Conservation (phyloP, 2,113 vertebrate genomes). For the Ifrita kowaldi region DNA sequence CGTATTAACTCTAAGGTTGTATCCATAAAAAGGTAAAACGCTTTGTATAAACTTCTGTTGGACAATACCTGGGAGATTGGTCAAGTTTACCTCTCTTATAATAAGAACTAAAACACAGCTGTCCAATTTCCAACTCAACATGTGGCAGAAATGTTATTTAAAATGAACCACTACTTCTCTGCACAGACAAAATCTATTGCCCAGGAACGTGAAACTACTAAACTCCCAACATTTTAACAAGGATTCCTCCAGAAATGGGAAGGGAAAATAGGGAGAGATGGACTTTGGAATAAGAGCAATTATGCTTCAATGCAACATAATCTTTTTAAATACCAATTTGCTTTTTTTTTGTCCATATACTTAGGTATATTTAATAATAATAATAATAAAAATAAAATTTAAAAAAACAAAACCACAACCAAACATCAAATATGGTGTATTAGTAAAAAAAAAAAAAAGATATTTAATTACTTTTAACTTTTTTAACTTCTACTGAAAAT, state of each 20-base stretch:
- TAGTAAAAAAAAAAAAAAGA: neutral
- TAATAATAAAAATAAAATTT: neutral
- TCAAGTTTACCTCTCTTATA: neutral
- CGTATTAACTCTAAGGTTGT: neutral
- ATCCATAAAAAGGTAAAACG: neutral
- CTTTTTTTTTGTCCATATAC: neutral
- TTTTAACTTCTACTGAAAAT: neutral
- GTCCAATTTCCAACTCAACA: neutral
- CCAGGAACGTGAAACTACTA: neutral
- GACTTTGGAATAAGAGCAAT: neutral
- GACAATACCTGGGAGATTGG: neutral
- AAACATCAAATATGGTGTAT: rapidly evolving
- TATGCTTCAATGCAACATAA: neutral
- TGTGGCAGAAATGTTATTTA: neutral
- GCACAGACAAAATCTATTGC: neutral
- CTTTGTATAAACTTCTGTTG: neutral
- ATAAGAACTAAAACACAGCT: neutral
- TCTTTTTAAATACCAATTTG: neutral
- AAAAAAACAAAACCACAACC: rapidly evolving
- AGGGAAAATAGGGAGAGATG: neutral
- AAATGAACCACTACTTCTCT: neutral
- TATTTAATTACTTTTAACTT: neutral
- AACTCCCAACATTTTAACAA: neutral
- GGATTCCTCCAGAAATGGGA: neutral
- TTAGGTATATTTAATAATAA: neutral